Percentiles rank a stretch among this genome's conserved stretches.
phyloP scores from a whole-genome alignment of 2,797 vertebrate genomes.

The Sebastes iracundus region DNA sequence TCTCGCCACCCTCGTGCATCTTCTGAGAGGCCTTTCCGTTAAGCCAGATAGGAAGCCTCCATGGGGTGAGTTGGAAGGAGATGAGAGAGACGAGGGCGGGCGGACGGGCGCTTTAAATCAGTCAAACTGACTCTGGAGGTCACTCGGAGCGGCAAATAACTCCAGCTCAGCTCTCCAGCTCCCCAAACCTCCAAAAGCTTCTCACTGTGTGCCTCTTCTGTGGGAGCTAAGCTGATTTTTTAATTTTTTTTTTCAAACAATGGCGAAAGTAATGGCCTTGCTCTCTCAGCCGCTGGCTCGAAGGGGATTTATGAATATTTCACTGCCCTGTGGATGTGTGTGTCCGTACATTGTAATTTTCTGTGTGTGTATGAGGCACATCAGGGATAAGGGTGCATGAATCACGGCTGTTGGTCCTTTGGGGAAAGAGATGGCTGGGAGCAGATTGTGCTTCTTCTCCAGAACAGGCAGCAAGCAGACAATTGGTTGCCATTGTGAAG shows the following conservation, averaged over 20 bases:
- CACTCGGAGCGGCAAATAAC: conserved; percentile 45
- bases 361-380: conserved; percentile 24
- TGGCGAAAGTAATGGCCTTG: conserved; percentile 45
- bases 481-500: conserved; percentile 48
- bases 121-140: conserved; percentile 66
- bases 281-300: conserved; percentile 23
- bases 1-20: conserved; percentile 39
- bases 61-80: conserved; percentile 41
- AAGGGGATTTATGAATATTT: conserved; percentile 65
- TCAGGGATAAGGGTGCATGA: conserved; percentile 42
- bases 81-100: conserved; percentile 50
- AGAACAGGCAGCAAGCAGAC: conserved; percentile 10
- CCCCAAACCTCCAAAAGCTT: conserved; percentile 40
- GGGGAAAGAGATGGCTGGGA: conserved; percentile 22
- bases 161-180: conserved; percentile 43
- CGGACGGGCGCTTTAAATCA: conserved; percentile 57
- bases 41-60: conserved; percentile 34
- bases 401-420: conserved; percentile 31
- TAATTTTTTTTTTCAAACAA: conserved; percentile 27
- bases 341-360: conserved; percentile 23
- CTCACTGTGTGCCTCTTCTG: conserved; percentile 15
- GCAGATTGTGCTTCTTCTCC: conserved; percentile 29
- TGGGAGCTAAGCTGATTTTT: conserved; percentile 16
- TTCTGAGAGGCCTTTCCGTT: conserved; percentile 41
- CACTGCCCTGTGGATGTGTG: conserved; percentile 16